Evolutionary conservation across 2,113 vertebrate genomes (phyloP), one percentile per base, ranked within the genome.

Genomic region (Castor canadensis): DNA sequence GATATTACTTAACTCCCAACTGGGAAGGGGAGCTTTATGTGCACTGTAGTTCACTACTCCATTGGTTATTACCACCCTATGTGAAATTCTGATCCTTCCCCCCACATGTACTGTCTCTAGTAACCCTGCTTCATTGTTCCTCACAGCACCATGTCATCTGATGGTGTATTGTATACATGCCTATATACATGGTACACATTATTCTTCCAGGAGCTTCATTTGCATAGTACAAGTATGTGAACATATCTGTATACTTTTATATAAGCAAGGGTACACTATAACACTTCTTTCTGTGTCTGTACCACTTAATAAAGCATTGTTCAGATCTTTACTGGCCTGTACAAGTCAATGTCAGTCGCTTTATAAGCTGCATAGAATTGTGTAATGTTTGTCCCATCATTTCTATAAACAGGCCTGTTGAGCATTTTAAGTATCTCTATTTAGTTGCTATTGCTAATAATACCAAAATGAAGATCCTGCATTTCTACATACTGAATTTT

Each of bases 401-500:
- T 52, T 35, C 28, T 58, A 82, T 83, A 66, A 83, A 52, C 35
- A 93, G 28, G 12, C 54, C 35, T 86, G 7, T 79, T 80, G 52
- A 91, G 24, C 58, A 76, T 88, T 88, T 93, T 93, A 87, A 79
- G 17, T 71, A 58, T 90, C 84, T 75, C 26, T 6, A n/a, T n/a
- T n/a, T n/a, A 47, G 11, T 82, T 88, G 58, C 32, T 88, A 11
- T 40, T 32, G 17, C 43, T 95, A 69, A 79, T 62, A 56, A 47
- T 35, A 52, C 15, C 28, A 77, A 84, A 52, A 13, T 73, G 38
- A 87, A 69, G 15, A 80, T 60, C 9, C 7, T 82, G 0, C 3
- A 60, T 84, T 94, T 94, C 16, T 84, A 77, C 56, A 73, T 58
- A 60, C 66, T 90, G 58, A 81, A 43, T 88, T 79, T 90, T 89